Evolutionary conservation across 2,888 invertebrate genomes (phyloP).

Genomic region (Serripes groenlandicus): DNA sequence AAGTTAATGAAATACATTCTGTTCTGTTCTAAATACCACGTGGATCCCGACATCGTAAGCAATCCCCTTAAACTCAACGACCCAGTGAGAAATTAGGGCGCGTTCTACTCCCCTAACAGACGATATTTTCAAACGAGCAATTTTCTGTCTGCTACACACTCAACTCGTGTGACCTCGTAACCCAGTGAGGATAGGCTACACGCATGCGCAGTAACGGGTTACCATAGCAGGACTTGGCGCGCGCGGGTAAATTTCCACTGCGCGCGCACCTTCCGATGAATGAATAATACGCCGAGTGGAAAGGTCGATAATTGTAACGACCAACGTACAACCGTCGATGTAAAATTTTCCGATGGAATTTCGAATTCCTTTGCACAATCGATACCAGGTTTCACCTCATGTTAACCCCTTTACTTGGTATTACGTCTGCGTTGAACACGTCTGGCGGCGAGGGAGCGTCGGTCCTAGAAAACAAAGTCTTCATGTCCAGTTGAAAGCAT

Average conservation of each 20-base stretch:
- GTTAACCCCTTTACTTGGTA: neutral
- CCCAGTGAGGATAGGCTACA: slow-evolving; percentile 39
- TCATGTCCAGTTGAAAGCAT: too few relatives aligned
- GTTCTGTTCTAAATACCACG: too few relatives aligned
- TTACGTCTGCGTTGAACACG: neutral
- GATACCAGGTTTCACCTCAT: too few relatives aligned
- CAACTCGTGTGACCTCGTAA: slow-evolving; percentile 53
- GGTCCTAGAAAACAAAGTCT: too few relatives aligned
- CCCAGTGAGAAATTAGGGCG: slow-evolving; percentile 21
- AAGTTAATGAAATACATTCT: too few relatives aligned
- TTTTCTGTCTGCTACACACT: slow-evolving; percentile 10
- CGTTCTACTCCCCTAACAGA: slow-evolving; percentile 14
- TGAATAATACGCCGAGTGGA: slow-evolving; percentile 12
- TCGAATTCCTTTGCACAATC: slow-evolving; percentile 2
- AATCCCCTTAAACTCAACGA: too few relatives aligned
- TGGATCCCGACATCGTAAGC: too few relatives aligned
- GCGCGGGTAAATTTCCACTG: slow-evolving; percentile 69
- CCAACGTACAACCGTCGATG: neutral
- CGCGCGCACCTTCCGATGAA: slow-evolving; percentile 52
- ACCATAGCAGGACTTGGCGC: slow-evolving; percentile 66
- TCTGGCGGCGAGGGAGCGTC: too few relatives aligned
- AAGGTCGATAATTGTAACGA: slow-evolving; percentile 13
- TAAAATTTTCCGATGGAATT: slow-evolving; percentile 21
- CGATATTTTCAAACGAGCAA: slow-evolving; percentile 3
- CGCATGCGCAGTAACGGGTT: slow-evolving; percentile 59